Percentiles rank a stretch among this genome's conserved stretches.
Conservation (phyloP, 2,888 invertebrate species). For the Sphaerophoria taeniata region DNA sequence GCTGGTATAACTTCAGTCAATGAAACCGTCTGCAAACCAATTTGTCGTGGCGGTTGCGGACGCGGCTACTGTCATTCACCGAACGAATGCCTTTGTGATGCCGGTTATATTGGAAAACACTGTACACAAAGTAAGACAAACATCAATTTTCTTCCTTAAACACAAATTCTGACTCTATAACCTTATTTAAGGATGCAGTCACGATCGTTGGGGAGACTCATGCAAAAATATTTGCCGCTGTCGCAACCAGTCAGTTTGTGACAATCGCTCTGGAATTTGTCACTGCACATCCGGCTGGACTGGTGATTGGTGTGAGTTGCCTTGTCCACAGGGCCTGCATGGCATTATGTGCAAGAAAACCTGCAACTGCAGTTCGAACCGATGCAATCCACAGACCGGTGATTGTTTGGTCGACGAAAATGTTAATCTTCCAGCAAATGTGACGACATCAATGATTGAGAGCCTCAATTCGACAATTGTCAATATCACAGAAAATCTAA, state of each 20-base stretch:
- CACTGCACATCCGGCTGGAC: conserved; percentile 87
- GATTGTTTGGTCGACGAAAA: conserved; percentile 66
- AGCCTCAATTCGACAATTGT: conserved; percentile 81
- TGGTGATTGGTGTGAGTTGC: conserved; percentile 84
- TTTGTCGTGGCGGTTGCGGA: conserved; percentile 81
- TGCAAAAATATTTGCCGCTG: conserved; percentile 88
- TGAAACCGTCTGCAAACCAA: conserved; percentile 82
- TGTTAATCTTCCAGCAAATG: conserved; percentile 74
- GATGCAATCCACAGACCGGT: conserved; percentile 76
- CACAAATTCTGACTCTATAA: no score
- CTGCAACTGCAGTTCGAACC: conserved; percentile 79
- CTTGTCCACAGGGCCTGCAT: conserved; percentile 80
- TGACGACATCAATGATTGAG: conserved; percentile 80
- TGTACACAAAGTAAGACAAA: conserved; percentile 80
- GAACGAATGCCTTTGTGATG: conserved; percentile 85
- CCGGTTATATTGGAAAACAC: conserved; percentile 83
- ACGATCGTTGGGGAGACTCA: conserved; percentile 89
- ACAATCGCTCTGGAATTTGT: conserved; percentile 86
- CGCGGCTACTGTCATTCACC: conserved; percentile 85
- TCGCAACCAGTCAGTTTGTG: conserved; percentile 85
- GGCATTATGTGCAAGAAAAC: conserved; percentile 81
- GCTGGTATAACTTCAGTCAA: conserved; percentile 83
- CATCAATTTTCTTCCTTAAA: no score
- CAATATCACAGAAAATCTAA: conserved; percentile 81
- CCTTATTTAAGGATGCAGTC: conserved; percentile 85